Evolutionary conservation across 2,113 vertebrate genomes (phyloP).

Genomic region (Tragelaphus imberbis): DNA sequence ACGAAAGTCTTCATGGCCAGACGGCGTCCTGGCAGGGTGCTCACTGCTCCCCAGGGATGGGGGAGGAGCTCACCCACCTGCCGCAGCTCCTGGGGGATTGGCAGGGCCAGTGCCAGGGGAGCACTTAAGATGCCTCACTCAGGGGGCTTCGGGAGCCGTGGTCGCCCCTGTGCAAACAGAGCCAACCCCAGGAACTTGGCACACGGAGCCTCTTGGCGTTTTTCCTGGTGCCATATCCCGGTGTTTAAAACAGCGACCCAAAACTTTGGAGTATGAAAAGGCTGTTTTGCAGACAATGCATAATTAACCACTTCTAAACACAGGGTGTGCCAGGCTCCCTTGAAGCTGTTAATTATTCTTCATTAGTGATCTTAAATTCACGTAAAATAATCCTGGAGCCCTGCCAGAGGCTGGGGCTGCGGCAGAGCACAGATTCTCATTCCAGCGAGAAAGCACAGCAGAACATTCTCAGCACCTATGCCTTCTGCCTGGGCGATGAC

Average conservation of each 20-base stretch:
- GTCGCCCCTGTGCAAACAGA: background rate
- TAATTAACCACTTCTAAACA: slow-evolving; percentile 65
- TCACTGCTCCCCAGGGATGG: background rate
- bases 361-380: slow-evolving; percentile 64
- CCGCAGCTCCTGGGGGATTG: accelerated
- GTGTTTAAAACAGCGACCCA: slow-evolving; percentile 32
- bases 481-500: accelerated
- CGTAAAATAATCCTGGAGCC: slow-evolving; percentile 63
- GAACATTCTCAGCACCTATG: background rate
- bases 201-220: background rate
- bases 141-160: background rate
- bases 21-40: background rate
- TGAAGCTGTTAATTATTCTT: slow-evolving; percentile 71
- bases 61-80: background rate
- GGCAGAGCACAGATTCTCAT: background rate
- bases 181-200: background rate
- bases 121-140: background rate
- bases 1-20: background rate
- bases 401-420: slow-evolving; percentile 14
- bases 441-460: background rate
- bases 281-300: slow-evolving; percentile 55
- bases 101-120: background rate
- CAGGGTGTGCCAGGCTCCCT: slow-evolving; percentile 54
- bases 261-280: slow-evolving; percentile 46
- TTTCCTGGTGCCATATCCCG: background rate